A percentile compares a stretch with the other conserved stretches of the same genome.
phyloP scores from a whole-genome alignment of 2,888 invertebrate species.

The Drosophila mercatorum region DNA sequence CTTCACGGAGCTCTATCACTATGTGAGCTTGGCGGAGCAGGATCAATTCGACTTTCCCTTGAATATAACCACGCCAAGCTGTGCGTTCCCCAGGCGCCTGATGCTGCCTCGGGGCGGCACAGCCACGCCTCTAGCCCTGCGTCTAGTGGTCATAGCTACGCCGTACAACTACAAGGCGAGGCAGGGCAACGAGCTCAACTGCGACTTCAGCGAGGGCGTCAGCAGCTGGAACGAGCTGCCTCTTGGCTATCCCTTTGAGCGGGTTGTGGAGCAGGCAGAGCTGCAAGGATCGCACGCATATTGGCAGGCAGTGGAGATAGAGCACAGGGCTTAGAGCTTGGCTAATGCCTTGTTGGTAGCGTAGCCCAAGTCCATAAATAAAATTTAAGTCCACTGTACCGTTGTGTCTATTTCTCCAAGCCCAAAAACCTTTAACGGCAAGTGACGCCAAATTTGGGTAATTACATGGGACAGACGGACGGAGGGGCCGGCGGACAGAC shows the following conservation, averaged over 20 bases:
- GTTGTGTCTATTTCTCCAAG: conserved; percentile 55
- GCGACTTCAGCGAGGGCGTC: conserved; percentile 54
- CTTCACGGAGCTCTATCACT: conserved; percentile 83
- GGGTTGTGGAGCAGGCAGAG: conserved; percentile 86
- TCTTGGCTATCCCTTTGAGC: conserved; percentile 90
- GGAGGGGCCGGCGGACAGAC: conserved; percentile 31
- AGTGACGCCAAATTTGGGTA: conserved; percentile 78
- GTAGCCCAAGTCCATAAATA: conserved; percentile 56
- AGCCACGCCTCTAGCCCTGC: conserved; percentile 86
- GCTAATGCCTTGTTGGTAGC: conserved; percentile 34
- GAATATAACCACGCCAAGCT: conserved; percentile 85
- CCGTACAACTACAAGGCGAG: conserved; percentile 80
- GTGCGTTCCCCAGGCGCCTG: conserved; percentile 87
- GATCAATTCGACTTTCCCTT: conserved; percentile 84
- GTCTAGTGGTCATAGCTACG: conserved; percentile 86
- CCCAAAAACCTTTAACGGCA: conserved; percentile 66
- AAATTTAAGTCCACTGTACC: conserved; percentile 59
- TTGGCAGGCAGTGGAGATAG: conserved; percentile 48
- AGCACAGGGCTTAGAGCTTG: conserved; percentile 32
- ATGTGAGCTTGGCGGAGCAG: conserved; percentile 84
- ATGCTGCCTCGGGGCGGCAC: conserved; percentile 87
- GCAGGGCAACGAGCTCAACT: conserved; percentile 52
- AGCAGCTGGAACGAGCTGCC: conserved; percentile 86
- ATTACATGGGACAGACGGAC: conserved; percentile 59
- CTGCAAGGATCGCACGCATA: conserved; percentile 59